Conservation (phyloP, 2,888 invertebrate species). For the Tenodera sinensis region DNA sequence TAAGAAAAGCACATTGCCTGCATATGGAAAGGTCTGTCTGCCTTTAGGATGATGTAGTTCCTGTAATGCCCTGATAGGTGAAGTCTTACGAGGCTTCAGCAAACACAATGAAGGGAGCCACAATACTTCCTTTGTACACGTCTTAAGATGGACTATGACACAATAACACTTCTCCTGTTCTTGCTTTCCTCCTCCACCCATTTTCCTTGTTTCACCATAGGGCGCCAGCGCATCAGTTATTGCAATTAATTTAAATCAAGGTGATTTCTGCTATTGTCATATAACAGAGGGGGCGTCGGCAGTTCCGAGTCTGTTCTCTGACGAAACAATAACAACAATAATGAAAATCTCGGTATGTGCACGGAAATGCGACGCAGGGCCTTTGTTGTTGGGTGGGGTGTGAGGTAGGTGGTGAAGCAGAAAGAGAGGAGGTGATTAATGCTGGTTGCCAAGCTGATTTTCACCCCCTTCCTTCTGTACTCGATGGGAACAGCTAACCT, state of each 20-base stretch:
- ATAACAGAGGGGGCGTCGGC: neutral
- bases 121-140: neutral
- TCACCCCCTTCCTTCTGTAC: too few relatives aligned
- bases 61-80: neutral
- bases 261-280: neutral
- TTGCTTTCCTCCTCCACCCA: neutral
- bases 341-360: neutral
- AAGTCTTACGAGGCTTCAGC: neutral
- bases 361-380: neutral
- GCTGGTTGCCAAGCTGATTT: neutral
- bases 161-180: neutral
- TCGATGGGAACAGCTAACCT: neutral
- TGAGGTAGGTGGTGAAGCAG: neutral
- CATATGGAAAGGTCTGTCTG: neutral
- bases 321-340: neutral
- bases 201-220: neutral
- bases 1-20: neutral
- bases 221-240: neutral
- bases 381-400: neutral
- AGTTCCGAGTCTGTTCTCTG: neutral
- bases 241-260: neutral
- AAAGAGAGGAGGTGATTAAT: conserved; percentile 5
- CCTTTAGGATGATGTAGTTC: neutral
- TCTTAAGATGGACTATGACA: neutral
- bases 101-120: neutral